Percentiles rank a stretch among this genome's conserved stretches.
Conservation (phyloP, 2,113 vertebrate genomes). For the Trematomus loennbergii region DNA sequence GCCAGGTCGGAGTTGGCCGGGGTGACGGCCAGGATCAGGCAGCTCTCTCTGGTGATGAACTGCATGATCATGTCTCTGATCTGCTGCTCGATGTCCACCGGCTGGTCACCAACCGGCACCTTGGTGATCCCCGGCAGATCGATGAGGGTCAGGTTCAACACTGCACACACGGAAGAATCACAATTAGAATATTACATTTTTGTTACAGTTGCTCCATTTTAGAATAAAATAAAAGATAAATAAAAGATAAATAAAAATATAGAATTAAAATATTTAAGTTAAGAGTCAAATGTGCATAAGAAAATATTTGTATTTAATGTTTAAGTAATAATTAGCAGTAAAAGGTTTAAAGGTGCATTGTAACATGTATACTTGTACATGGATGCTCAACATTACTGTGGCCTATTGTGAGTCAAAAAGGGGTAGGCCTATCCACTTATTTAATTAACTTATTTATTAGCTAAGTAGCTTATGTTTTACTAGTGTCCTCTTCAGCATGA, state of each 20-base stretch:
- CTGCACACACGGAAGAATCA: slow-evolving; percentile 72
- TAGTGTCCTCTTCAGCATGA: neutral
- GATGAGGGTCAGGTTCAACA: slow-evolving; percentile 94
- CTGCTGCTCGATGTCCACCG: slow-evolving; percentile 93
- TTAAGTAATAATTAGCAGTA: too few species aligned
- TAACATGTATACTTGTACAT: too few species aligned
- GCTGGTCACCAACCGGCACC: slow-evolving; percentile 96
- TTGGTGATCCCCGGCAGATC: slow-evolving; percentile 95
- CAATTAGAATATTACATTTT: neutral
- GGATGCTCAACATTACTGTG: neutral
- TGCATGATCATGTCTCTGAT: slow-evolving; percentile 97
- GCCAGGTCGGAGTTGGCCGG: slow-evolving; percentile 96
- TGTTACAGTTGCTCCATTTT: too few species aligned
- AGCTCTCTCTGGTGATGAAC: slow-evolving; percentile 94
- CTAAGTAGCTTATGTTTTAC: too few species aligned
- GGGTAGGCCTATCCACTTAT: too few species aligned
- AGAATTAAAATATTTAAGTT: too few species aligned
- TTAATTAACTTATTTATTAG: too few species aligned
- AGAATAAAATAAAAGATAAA: too few species aligned
- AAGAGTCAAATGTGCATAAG: too few species aligned
- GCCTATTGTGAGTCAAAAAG: neutral
- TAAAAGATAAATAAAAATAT: too few species aligned
- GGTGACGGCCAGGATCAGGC: slow-evolving; percentile 93
- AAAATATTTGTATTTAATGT: too few species aligned
- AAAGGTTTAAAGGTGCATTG: too few species aligned